A percentile compares a stretch with the other conserved stretches of the same genome.
Evolutionary conservation across 2,113 vertebrate genomes (phyloP).

Genomic region (Cettia cetti): DNA sequence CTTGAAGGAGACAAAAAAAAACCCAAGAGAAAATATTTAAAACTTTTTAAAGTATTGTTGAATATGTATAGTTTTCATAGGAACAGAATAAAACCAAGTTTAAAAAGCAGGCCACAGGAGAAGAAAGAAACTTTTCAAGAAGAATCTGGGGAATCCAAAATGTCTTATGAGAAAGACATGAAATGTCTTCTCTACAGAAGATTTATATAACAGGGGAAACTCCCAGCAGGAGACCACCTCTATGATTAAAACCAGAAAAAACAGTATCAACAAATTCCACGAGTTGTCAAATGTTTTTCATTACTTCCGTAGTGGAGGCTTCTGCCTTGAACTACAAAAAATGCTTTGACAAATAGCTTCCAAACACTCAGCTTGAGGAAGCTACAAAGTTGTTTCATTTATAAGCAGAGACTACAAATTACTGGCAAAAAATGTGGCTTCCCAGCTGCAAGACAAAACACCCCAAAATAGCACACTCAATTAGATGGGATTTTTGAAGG

Average conservation of each 20-base stretch:
- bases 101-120: not conserved
- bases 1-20: not conserved
- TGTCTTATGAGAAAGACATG: not conserved
- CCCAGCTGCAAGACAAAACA: constrained; percentile 64
- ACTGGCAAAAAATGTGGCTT: constrained; percentile 37
- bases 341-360: constrained; percentile 38
- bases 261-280: constrained; percentile 46
- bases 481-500: constrained; percentile 51
- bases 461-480: constrained; percentile 29
- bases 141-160: constrained; percentile 18
- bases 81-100: not conserved
- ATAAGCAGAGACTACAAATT: constrained; percentile 21
- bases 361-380: constrained; percentile 55
- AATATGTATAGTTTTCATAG: not conserved
- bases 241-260: constrained; percentile 51
- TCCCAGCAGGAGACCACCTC: constrained; percentile 52
- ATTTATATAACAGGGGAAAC: constrained; percentile 28
- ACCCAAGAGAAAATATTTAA: not conserved
- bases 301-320: constrained; percentile 33
- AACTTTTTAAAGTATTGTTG: not conserved
- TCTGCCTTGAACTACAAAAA: constrained; percentile 53
- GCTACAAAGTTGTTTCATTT: constrained; percentile 42
- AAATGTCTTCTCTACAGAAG: not conserved
- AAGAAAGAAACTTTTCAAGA: not conserved
- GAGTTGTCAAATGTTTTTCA: constrained; percentile 47